These are phyloP conservation scores for Orthonevra nobilis DNA, from an alignment of 2,888 invertebrate species.

Conservation along the genomic window DNA sequence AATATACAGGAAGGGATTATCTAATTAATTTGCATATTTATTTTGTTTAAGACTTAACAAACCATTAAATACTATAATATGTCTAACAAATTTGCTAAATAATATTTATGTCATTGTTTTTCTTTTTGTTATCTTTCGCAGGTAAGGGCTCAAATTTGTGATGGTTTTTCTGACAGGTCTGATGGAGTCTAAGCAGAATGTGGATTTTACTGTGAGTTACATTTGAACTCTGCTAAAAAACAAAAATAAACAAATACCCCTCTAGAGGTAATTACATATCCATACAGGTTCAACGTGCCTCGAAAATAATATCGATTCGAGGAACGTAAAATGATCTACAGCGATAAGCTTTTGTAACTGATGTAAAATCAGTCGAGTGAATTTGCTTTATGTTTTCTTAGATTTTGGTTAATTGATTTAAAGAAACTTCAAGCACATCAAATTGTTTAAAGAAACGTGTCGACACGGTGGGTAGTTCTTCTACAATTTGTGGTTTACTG, in stretches of 20 bases:
- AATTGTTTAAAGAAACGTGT: too few species aligned
- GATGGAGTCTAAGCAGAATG: conserved; percentile 4
- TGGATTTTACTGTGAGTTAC: conserved; percentile 26
- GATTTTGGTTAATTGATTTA: too few species aligned
- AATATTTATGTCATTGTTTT: background rate
- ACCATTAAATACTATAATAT: conserved; percentile 64
- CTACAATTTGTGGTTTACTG: too few species aligned
- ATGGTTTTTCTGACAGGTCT: background rate
- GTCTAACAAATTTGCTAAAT: conserved; percentile 47
- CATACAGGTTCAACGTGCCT: conserved; percentile 36
- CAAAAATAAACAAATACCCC: too few species aligned
- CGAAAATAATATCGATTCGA: too few species aligned
- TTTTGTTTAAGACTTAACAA: conserved; percentile 52
- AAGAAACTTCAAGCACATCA: too few species aligned
- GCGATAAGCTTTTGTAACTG: too few species aligned
- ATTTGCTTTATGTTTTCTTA: too few species aligned
- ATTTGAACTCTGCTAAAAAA: conserved; percentile 21
- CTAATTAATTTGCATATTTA: conserved; percentile 63
- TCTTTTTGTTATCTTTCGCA: conserved; percentile 34
- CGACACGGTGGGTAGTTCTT: too few species aligned
- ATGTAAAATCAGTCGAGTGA: too few species aligned
- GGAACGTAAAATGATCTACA: too few species aligned
- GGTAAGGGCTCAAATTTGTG: conserved; percentile 57
- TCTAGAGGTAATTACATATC: conserved; percentile 35
- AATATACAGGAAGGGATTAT: conserved; percentile 53